Evolutionary conservation across 2,113 vertebrate genomes (phyloP), one percentile per base, ranked within the genome.

Genomic region (Ctenomys sociabilis): DNA sequence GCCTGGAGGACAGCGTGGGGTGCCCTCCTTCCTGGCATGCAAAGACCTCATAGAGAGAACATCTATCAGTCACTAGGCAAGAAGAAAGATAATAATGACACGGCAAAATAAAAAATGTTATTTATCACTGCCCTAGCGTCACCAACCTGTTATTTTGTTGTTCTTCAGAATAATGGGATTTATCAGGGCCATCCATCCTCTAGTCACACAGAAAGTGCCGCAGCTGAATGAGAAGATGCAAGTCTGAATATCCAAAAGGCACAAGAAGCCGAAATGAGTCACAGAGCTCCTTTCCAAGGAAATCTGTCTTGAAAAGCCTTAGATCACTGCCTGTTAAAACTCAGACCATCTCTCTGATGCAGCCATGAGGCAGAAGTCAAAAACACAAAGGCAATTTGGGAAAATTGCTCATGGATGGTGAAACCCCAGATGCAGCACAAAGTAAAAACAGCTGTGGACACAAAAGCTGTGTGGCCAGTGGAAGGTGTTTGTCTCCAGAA

Each of bases 81-180:
- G 84, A 96, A 30, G 52, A 77, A 91, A 92, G 95, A 98, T 94
- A 97, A 93, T 96, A 78, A 93, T 90, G 97, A 87, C 0, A 0
- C 0, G 59, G 82, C 93, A 85, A 97, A 97, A 97, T 83, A 97
- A 96, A 97, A 98, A 96, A 75, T 68, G 85, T 28, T 93, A 95
- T 97, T 97, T 98, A 96, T 98, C 97, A 97, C 32, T 35, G 75
- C 93, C 95, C 93, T 37, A 57, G 73, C 96, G 85, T 97, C 97
- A 97, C 28, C 63, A 90, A 90, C 81, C 97, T 98, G 96, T 93
- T 97, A 97, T 96, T 98, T 98, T 98, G 97, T 97, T 98, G 96
- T 97, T 98, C 57, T 97, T 98, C 92, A 95, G 85, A 97, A 97
- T 96, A 97, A 97, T 95, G 81, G 93, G 75, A 94, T 97, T 98